Evolutionary conservation across 2,888 invertebrate species (phyloP), one percentile per base, ranked within the genome.

Genomic region (Nudaria mundana): DNA sequence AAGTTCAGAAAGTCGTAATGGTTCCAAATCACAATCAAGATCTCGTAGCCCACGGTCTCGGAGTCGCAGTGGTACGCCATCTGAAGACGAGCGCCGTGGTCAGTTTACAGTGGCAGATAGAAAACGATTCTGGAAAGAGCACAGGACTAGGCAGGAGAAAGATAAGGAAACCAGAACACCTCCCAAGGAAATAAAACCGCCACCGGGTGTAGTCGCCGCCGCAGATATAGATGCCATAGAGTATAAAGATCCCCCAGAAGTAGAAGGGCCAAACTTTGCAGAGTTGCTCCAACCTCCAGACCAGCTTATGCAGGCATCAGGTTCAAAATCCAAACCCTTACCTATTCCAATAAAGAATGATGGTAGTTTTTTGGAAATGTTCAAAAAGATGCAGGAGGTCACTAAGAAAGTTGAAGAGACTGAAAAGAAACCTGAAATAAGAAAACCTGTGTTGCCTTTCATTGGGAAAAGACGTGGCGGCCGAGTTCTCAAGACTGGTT

Each of bases 321-420:
- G 76, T 3, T 83, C 91, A 37, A 91, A 87, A 38, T 78, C 88
- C 2, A 91, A 91, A 8, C 70, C 88, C 15, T 82, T 90, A 22
- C 82, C 89, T 29, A 93, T 95, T 65, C 92, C 92, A 0, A 95
- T 95, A 65, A 95, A 94, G 69, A 97, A 97, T 75, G 97, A 97
- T 71, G 97, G 97, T 2, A 95, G 95, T 49, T 97, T 97, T 70
- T 87, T 97, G 66, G 97, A 97, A 76, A 94, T 96, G 91, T 97
- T 97, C 65, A 97, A 97, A 78, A 95, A 94, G 74, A 94, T 97
- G 94, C 94, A 95, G 65, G 93, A 94, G 52, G 84, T 89, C 35
- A 81, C 90, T 28, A 90, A 91, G 51, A 87, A 89, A 55, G 71
- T 71, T 22, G 88, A 87, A 62, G 76, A 71, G 39, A 65, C 70